phyloP scores from a whole-genome alignment of 1,140 invertebrate species.

The Polypedilum vanderplanki region DNA sequence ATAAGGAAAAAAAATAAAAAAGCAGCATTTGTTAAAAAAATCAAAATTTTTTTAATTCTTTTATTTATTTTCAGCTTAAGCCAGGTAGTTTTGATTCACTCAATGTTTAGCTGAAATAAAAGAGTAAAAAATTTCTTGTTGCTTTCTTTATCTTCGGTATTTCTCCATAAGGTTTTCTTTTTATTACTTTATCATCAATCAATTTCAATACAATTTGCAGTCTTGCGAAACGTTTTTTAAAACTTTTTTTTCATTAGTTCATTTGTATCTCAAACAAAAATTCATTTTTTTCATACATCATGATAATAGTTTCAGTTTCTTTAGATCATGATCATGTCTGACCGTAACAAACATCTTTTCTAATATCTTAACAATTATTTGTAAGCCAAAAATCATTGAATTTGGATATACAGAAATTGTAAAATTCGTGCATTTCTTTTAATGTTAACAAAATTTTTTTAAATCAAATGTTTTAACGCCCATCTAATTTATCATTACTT shows the following conservation, averaged over 20 bases:
- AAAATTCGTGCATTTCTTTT: neutral
- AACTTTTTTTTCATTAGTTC: too few species aligned
- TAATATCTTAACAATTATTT: neutral
- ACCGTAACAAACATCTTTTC: neutral
- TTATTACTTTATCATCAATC: slow-evolving; percentile 9
- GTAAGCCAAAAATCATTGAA: neutral
- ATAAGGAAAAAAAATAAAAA: slow-evolving; percentile 5
- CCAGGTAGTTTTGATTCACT: too few species aligned
- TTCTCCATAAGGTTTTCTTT: slow-evolving; percentile 13
- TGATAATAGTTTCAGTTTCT: neutral
- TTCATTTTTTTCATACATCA: neutral
- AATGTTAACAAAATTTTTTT: too few species aligned
- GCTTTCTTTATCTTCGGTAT: neutral
- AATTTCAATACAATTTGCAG: neutral
- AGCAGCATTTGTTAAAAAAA: neutral
- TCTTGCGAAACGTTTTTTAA: neutral
- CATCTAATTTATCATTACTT: neutral
- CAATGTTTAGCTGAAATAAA: neutral
- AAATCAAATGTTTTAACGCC: too few species aligned
- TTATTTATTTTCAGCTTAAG: too few species aligned
- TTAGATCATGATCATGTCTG: neutral
- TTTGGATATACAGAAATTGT: neutral
- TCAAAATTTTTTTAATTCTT: neutral
- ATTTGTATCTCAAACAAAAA: neutral
- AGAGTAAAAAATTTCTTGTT: neutral